phyloP scores from a whole-genome alignment of 2,888 invertebrate species.

The Augochlorella aurata region DNA sequence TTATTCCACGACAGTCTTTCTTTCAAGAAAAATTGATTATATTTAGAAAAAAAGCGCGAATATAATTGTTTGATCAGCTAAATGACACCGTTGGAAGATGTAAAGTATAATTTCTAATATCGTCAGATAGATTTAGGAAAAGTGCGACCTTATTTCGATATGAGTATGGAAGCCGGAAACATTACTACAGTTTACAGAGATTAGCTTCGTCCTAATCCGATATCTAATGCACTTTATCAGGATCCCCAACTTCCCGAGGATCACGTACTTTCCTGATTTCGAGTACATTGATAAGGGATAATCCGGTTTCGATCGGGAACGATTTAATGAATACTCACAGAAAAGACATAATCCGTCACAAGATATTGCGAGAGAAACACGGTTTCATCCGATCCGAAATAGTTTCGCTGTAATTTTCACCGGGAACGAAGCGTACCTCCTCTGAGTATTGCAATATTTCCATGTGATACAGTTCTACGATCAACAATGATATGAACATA shows the following conservation, averaged over 20 bases:
- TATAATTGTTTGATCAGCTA: background rate
- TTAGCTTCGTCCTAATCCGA: conserved; percentile 11
- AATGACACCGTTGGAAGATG: background rate
- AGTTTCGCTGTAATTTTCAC: background rate
- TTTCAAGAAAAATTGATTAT: background rate
- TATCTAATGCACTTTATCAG: conserved; percentile 13
- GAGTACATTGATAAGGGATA: conserved; percentile 13
- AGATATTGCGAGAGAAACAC: background rate
- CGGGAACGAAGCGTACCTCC: conserved; percentile 17
- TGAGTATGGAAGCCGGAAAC: background rate
- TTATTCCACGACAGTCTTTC: no score
- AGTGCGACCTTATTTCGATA: background rate
- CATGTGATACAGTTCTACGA: background rate
- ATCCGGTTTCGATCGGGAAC: background rate
- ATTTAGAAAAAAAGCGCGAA: background rate
- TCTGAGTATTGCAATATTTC: background rate
- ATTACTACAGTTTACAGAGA: conserved; percentile 7
- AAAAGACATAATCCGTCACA: conserved; percentile 4
- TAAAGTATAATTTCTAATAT: background rate
- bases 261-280: conserved; percentile 18
- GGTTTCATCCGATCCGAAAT: background rate
- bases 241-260: background rate
- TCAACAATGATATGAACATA: background rate
- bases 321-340: conserved; percentile 5
- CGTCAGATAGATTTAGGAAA: background rate